Base-by-base conservation (phyloP, 2,113 vertebrate genomes). In the Barnardius zonarius region DNA sequence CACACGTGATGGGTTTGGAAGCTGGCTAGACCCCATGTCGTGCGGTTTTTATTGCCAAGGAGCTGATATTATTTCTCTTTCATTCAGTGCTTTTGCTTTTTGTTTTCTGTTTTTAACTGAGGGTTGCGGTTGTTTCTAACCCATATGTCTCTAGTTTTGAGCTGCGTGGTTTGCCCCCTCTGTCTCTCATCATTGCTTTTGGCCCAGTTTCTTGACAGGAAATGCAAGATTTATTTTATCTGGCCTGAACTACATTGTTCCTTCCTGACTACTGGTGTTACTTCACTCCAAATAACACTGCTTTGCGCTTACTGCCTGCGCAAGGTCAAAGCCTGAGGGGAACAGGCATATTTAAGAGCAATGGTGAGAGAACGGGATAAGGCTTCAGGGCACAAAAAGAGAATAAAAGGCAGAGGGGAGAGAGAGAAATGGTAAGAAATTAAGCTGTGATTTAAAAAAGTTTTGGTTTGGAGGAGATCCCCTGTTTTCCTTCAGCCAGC, bases 161-260 rank as follows among this genome's bases (percentile, higher is more conserved):
- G 96, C 87, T 5, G 52, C 5, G 54, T 28, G 92, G 95, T 96
- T 98, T 98, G 95, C 97, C 97, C 97, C 96, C 97, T 97, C 97
- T 95, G 96, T 96, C 97, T 97, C 98, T 97, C 97, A 97, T 98
- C 98, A 97, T 96, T 95, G 97, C 96, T 97, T 94, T 97, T 98
- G 98, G 98, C 98, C 97, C 94, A 80, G 96, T 95, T 97, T 95
- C 97, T 97, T 96, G 97, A 98, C 98, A 98, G 98, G 98, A 98
- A 98, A 98, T 97, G 97, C 75, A 77, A 98, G 97, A 98, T 98
- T 98, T 98, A 98, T 98, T 98, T 98, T 98, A 97, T 98, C 98
- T 98, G 98, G 98, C 97, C 94, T 97, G 95, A 98, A 97, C 97
- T 97, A 97, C 98, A 98, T 98, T 98, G 97, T 98, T 98, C 97